Evolutionary conservation across 2,113 vertebrate species (phyloP).

Genomic region (Gambusia affinis): DNA sequence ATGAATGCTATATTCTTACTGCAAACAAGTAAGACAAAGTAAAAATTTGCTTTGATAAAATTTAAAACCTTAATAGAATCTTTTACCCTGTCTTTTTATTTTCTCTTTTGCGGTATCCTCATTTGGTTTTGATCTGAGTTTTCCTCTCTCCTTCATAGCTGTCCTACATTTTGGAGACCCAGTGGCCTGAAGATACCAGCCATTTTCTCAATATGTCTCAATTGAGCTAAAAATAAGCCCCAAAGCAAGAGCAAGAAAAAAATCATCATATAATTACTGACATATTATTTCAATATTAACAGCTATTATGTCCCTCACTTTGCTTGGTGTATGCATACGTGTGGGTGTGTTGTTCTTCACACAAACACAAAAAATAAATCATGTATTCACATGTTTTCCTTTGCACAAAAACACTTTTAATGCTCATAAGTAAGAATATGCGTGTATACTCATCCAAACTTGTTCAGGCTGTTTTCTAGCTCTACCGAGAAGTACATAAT

Average conservation of each 20-base stretch:
- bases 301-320: constrained; percentile 52
- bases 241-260: constrained; percentile 65
- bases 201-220: constrained; percentile 68
- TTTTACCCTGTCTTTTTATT: constrained; percentile 14
- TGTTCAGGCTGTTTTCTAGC: constrained; percentile 71
- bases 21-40: constrained; percentile 62
- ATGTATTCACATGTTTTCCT: constrained; percentile 64
- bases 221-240: constrained; percentile 59
- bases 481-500: constrained; percentile 76
- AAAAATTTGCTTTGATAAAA: constrained; percentile 50
- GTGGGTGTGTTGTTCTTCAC: neutral
- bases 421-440: constrained; percentile 42
- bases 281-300: constrained; percentile 60
- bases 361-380: constrained; percentile 20
- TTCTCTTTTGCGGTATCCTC: constrained; percentile 29
- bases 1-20: constrained; percentile 56
- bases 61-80: constrained; percentile 32
- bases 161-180: constrained; percentile 41
- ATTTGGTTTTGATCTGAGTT: constrained; percentile 26
- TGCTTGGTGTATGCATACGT: constrained; percentile 17
- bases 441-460: constrained; percentile 63
- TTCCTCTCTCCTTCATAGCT: constrained; percentile 31
- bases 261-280: constrained; percentile 65
- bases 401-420: constrained; percentile 57
- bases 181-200: constrained; percentile 44